A percentile compares a stretch with the other conserved stretches of the same genome.
phyloP scores from a whole-genome alignment of 2,888 invertebrate species.

The Monoplex corrugatus region DNA sequence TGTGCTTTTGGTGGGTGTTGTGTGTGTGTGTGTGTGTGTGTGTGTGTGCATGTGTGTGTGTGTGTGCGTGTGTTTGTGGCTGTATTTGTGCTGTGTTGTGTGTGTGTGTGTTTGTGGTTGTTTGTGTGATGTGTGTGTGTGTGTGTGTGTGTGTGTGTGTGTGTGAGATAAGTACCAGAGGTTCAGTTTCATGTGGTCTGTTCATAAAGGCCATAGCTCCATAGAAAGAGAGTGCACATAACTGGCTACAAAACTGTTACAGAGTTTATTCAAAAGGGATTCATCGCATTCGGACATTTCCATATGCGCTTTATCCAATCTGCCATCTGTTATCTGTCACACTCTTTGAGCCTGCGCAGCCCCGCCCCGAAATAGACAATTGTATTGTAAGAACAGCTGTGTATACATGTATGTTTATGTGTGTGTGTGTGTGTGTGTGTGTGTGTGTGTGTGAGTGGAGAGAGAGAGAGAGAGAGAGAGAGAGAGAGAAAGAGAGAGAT shows the following conservation, averaged over 20 bases:
- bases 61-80: background rate
- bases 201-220: no score
- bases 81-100: no score
- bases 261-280: background rate
- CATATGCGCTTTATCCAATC: background rate
- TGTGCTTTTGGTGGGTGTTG: background rate
- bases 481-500: conserved; percentile 23
- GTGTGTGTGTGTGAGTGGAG: background rate
- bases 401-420: background rate
- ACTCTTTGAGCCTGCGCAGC: background rate
- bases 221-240: background rate
- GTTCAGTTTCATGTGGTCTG: no score
- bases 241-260: background rate
- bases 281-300: background rate
- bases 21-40: conserved; percentile 7
- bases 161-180: background rate
- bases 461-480: conserved; percentile 35
- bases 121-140: no score
- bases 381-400: background rate
- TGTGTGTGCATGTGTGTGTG: conserved; percentile 2
- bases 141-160: background rate
- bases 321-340: background rate
- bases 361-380: background rate
- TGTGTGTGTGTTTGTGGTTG: background rate
- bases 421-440: background rate